These are phyloP conservation scores for Zaprionus gabonicus DNA, from an alignment of 1,140 invertebrate species.

Conservation along the genomic window DNA sequence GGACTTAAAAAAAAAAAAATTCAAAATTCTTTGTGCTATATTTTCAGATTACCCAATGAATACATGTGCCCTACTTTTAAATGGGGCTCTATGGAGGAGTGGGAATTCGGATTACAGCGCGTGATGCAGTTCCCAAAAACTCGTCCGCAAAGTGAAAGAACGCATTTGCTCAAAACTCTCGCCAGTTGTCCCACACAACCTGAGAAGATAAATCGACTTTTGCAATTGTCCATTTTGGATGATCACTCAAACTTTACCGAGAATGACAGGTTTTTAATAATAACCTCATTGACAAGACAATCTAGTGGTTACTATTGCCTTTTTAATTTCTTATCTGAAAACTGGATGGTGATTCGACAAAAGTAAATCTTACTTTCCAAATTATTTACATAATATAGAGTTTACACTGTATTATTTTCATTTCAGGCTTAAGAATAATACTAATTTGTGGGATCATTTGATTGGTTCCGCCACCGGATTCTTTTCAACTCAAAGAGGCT, in stretches of 20 bases:
- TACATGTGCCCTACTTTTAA: slow-evolving; percentile 91
- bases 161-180: slow-evolving; percentile 90
- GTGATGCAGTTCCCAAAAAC: slow-evolving; percentile 89
- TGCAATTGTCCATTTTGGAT: slow-evolving; percentile 88
- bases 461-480: slow-evolving; percentile 89
- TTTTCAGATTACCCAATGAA: slow-evolving; percentile 88
- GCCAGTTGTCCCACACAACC: slow-evolving; percentile 89
- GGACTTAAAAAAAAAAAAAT: no score
- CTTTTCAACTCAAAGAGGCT: slow-evolving; percentile 89
- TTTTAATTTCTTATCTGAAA: slow-evolving; percentile 88
- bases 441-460: slow-evolving; percentile 89
- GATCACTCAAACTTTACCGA: slow-evolving; percentile 89
- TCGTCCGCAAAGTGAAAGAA: slow-evolving; percentile 89
- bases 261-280: slow-evolving; percentile 89
- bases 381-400: background rate
- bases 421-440: slow-evolving; percentile 87
- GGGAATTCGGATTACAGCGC: slow-evolving; percentile 91
- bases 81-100: slow-evolving; percentile 90
- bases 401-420: slow-evolving; percentile 2
- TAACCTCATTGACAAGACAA: slow-evolving; percentile 88
- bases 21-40: background rate
- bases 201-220: slow-evolving; percentile 88
- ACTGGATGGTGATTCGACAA: slow-evolving; percentile 88
- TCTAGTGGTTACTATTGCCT: slow-evolving; percentile 89
- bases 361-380: slow-evolving; percentile 84